These are phyloP conservation scores for Lophius americanus DNA, from an alignment of 2,797 vertebrate genomes.

Conservation along the genomic window DNA sequence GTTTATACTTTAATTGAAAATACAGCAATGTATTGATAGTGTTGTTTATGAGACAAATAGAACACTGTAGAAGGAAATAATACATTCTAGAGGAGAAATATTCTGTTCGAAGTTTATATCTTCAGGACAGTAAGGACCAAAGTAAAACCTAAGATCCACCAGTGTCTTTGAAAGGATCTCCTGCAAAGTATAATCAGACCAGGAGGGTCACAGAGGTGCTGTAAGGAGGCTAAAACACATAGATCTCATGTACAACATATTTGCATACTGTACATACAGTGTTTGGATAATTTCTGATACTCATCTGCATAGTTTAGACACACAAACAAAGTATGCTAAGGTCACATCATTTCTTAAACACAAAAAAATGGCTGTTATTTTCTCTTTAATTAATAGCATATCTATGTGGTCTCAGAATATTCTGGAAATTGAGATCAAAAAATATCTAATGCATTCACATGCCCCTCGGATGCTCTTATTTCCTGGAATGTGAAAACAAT, in stretches of 20 bases:
- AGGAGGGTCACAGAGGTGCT: conserved; percentile 27
- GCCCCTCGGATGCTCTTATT: too few species aligned
- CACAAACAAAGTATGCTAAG: conserved; percentile 2
- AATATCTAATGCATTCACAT: too few species aligned
- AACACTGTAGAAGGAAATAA: conserved; percentile 56
- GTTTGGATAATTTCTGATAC: conserved; percentile 11
- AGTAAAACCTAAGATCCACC: conserved; percentile 49
- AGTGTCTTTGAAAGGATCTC: conserved; percentile 60
- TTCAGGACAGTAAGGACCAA: conserved; percentile 34
- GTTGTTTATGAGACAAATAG: conserved; percentile 60
- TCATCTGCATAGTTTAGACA: conserved; percentile 41
- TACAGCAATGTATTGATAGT: conserved; percentile 47
- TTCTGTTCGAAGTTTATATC: conserved; percentile 63
- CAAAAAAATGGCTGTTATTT: too few species aligned
- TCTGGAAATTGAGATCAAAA: too few species aligned
- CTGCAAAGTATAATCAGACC: conserved; percentile 39
- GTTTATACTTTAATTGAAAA: conserved; percentile 45
- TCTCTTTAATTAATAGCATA: too few species aligned
- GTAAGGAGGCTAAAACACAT: conserved; percentile 15
- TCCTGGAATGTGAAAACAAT: too few species aligned
- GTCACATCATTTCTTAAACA: too few species aligned
- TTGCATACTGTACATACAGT: conserved; percentile 15
- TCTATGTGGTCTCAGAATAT: too few species aligned
- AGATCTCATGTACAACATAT: neutral
- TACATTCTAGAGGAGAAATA: conserved; percentile 57